These are phyloP conservation scores for Pseudococcus jackbeardsleyi DNA, from an alignment of 2,888 invertebrate genomes.

Conservation along the genomic window DNA sequence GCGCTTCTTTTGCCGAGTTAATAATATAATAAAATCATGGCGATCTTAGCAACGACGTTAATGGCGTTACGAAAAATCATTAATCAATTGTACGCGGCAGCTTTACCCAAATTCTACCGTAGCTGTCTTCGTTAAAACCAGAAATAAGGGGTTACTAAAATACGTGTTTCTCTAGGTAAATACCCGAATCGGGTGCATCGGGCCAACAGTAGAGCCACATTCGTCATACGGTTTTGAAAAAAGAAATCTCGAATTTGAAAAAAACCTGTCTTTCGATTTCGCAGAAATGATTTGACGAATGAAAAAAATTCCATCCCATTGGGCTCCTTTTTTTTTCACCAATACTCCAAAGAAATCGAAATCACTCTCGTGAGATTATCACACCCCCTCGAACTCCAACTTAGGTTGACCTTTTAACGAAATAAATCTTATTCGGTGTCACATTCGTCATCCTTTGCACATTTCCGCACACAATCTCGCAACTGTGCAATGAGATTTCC, in stretches of 20 bases:
- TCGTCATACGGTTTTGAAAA: background rate
- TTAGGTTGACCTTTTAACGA: background rate
- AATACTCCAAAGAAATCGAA: background rate
- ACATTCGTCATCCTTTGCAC: slow-evolving; percentile 21
- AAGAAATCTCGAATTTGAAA: background rate
- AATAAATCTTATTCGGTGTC: background rate
- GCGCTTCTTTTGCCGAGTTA: slow-evolving; percentile 11
- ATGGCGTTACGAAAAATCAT: slow-evolving; percentile 54
- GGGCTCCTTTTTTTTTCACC: background rate
- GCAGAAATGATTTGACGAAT: too few relatives aligned
- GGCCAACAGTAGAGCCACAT: too few relatives aligned
- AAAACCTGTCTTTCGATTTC: background rate
- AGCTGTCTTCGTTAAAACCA: background rate
- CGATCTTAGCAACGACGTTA: slow-evolving; percentile 51
- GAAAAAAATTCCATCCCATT: too few relatives aligned
- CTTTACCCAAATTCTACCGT: background rate
- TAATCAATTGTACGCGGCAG: slow-evolving; percentile 28
- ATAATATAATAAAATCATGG: slow-evolving; percentile 53
- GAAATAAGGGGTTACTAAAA: background rate
- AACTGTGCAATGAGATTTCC: background rate
- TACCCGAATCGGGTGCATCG: background rate
- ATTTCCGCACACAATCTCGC: background rate
- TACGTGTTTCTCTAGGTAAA: background rate
- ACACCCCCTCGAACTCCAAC: background rate
- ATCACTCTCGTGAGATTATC: background rate